These are phyloP conservation scores for Heterohyrax brucei DNA, from an alignment of 2,797 vertebrate genomes.

Conservation along the genomic window DNA sequence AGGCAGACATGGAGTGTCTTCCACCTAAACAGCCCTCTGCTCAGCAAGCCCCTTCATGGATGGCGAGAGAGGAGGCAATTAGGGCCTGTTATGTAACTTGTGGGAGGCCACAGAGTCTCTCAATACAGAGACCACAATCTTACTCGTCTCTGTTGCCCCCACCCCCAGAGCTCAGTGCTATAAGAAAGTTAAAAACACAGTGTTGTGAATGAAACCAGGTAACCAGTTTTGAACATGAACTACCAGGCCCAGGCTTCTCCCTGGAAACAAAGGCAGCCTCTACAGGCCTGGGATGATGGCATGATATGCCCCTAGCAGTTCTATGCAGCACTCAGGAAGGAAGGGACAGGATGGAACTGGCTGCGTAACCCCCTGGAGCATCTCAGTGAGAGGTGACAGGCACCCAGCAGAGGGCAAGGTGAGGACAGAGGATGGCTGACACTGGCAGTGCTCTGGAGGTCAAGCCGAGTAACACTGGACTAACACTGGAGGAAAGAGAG, in stretches of 20 bases:
- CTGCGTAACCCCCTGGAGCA: not conserved
- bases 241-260: not conserved
- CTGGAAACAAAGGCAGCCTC: not conserved
- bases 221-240: not conserved
- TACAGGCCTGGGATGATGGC: not conserved
- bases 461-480: not conserved
- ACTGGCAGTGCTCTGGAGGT: not conserved
- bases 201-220: not conserved
- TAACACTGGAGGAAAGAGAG: not conserved
- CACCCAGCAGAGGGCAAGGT: not conserved
- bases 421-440: not conserved
- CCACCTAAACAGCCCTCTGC: not conserved
- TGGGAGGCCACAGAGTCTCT: not conserved
- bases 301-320: not conserved
- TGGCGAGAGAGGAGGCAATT: not conserved
- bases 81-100: not conserved
- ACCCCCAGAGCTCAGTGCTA: fast-evolving
- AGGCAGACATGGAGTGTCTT: not conserved
- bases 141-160: not conserved
- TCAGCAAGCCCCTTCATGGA: no score
- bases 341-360: not conserved
- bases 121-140: not conserved
- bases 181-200: not conserved
- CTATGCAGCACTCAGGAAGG: not conserved
- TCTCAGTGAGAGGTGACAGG: not conserved